Evolutionary conservation across 92 coral and sea anemone genomes (phyloP).

Genomic region (Zoanthus solanderi): DNA sequence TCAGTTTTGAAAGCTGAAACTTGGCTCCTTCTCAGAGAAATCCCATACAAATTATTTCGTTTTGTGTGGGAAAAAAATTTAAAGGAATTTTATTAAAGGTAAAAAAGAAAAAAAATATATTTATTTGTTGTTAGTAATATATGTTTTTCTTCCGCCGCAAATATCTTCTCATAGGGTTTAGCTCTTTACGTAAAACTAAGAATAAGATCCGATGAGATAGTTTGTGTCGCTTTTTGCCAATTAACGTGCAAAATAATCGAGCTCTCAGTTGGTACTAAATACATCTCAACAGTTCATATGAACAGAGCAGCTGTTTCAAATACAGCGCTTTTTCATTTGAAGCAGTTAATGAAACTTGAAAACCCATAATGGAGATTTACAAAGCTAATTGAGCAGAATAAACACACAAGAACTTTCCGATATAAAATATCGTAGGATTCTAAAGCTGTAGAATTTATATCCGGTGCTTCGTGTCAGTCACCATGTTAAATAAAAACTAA

Average conservation of each 20-base stretch:
- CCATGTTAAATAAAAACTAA: neutral
- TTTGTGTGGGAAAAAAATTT: neutral
- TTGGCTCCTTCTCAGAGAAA: neutral
- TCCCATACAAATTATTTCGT: neutral
- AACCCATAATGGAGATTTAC: constrained; percentile 16
- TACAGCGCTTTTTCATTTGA: neutral
- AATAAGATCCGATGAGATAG: neutral
- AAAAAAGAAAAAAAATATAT: no score
- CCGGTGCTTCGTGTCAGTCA: neutral
- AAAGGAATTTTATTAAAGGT: no score
- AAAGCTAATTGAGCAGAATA: constrained; percentile 37
- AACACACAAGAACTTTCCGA: constrained; percentile 5
- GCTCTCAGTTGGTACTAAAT: neutral
- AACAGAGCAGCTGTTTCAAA: neutral
- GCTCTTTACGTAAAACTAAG: neutral
- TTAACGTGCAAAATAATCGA: neutral
- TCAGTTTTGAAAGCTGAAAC: neutral
- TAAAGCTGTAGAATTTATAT: neutral
- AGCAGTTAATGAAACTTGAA: constrained; percentile 24
- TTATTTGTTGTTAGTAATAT: no score
- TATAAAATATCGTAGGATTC: constrained; percentile 21
- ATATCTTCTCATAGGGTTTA: neutral
- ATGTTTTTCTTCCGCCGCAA: no score
- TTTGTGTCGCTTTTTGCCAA: neutral
- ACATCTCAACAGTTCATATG: neutral